These are phyloP conservation scores for Lanius ludovicianus DNA, from an alignment of 2,113 vertebrate species.

Conservation along the genomic window DNA sequence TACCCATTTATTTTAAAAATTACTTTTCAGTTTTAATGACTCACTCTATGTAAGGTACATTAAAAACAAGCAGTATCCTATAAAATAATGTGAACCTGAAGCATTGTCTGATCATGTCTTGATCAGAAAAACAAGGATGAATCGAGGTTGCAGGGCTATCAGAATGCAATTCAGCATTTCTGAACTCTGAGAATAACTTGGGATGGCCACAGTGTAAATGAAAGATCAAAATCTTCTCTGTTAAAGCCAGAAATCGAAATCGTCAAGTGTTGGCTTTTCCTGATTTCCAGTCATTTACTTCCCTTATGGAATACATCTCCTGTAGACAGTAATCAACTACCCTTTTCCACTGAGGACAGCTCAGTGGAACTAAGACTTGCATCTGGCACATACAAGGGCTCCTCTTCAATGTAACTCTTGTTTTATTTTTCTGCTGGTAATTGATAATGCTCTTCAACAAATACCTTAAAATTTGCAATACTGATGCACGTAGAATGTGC, in stretches of 20 bases:
- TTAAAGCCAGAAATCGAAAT: constrained; percentile 47
- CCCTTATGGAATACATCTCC: constrained; percentile 6
- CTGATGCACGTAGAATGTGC: not conserved
- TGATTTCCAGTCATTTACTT: constrained; percentile 42
- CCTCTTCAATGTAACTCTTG: constrained; percentile 1
- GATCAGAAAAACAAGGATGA: not conserved
- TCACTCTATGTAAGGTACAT: not conserved
- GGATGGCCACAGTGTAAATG: constrained; percentile 45
- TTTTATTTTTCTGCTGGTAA: not conserved
- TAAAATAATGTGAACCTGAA: not conserved
- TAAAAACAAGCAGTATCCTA: not conserved
- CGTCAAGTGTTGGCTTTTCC: not conserved
- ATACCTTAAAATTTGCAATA: constrained; percentile 41
- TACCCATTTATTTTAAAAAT: not conserved
- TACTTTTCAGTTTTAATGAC: not conserved
- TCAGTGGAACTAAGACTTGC: constrained; percentile 19
- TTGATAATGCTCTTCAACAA: constrained; percentile 39
- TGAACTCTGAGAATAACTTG: constrained; percentile 45
- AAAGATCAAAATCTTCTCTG: constrained; percentile 59
- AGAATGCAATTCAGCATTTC: not conserved
- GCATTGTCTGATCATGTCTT: not conserved
- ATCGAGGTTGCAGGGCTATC: not conserved
- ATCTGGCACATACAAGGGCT: not conserved
- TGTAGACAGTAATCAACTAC: constrained; percentile 20
- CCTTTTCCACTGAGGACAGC: constrained; percentile 34